Evolutionary conservation across 2,888 invertebrate genomes (phyloP), one percentile per base, ranked within the genome.

Genomic region (Torymus aiolomorphi): DNA sequence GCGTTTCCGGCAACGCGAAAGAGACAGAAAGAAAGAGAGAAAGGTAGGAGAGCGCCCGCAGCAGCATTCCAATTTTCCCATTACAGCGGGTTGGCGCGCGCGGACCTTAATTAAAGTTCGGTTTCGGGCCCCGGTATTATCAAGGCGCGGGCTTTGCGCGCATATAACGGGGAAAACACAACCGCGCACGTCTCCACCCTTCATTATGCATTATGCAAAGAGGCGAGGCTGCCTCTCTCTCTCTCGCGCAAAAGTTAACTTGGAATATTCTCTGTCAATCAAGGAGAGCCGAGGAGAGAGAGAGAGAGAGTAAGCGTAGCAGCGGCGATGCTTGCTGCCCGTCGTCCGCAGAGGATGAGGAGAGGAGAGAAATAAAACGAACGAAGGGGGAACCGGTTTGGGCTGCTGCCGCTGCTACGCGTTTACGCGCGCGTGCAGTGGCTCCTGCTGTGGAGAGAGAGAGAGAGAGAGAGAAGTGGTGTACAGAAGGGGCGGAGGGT

Each of bases 231-330:
- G 52, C 18, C 1, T 62, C 5, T 14, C 18, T 18, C 42, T 42
- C 56, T 16, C 12, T 20, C 20, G 31, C 20, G 54, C 42, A 70
- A 69, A 67, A 54, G n/a, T 63, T 57, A 24, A 56, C 62, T 61
- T 31, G 20, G 62, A 73, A 76, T 73, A 76, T 76, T 80, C 80
- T 76, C 80, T 76, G 69, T 76, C 80, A 76, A 80, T 80, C 76
- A 76, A 57, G 63, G 5, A n/a, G 67, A 20, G 42, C n/a, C 16
- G 16, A 11, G 8, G 31, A 14, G 31, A 31, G 31, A 24, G 24
- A 24, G 24, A 24, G 42, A n/a, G 57, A 57, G 2, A 16, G 57
- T n/a, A 4, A 59, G 59, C 16, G 16, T 11, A 16, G 10, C 2
- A 59, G 10, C 14, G 12, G 56, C 54, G 16, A 13, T 2, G 12